Evolutionary conservation across 2,888 invertebrate species (phyloP), one percentile per base, ranked within the genome.

Genomic region (Andrena minutula): DNA sequence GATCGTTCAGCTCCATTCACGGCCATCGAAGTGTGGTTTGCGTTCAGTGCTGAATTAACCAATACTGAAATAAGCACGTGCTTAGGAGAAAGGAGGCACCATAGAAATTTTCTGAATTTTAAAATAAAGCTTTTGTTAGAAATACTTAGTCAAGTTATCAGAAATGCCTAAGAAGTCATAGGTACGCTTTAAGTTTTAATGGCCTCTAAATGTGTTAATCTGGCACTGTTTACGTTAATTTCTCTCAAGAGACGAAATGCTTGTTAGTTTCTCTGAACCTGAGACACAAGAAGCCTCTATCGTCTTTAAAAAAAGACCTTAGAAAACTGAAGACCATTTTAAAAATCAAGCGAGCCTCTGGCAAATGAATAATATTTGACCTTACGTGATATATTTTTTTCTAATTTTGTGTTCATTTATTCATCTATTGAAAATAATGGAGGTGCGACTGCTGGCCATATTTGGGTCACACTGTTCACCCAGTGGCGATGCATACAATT

Each of bases 401-500:
- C 7, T 1, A 10, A 16, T 5, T 5, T 12, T 23, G 1, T 35
- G 20, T 35, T 12, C 30, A 28, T 23, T 10, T 8, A 49, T 35
- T 12, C 30, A 28, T 23, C 12, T 8, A 49, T 35, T 3, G n/a
- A 56, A 28, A 56, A 51, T 16, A 35, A 47, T 12, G 16, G 32
- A 20, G 49, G 4, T n/a, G 60, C n/a, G 8, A 80, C 10, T 10
- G 20, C 5, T 32, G 2, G 12, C 49, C 63, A 68, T 73, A 78
- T 71, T 66, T 68, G 65, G 79, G 56, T 56, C 49, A 79, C 30
- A 51, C 68, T 41, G 49, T 64, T 79, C 56, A 72, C 32, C 20
- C 20, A n/a, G 12, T 49, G 6, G 61, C 16, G 41, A 28, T 47
- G 47, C 28, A 16, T 64, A 49, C 32, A 65, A 51, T 60, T 72